phyloP scores from a whole-genome alignment of 2,113 vertebrate genomes.

The Azemiops feae region DNA sequence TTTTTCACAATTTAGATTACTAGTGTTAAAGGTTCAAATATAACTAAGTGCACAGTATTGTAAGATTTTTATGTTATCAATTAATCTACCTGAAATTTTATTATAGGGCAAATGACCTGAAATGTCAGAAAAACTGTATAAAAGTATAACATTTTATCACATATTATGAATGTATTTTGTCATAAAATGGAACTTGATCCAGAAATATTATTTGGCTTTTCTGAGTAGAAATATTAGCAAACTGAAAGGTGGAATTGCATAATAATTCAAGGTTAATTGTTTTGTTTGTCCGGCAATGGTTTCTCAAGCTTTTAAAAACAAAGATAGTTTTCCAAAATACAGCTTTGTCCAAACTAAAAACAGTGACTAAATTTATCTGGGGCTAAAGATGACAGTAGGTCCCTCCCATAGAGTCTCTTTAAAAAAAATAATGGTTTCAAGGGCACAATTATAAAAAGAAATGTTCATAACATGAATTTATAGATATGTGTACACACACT shows the following conservation, averaged over 20 bases:
- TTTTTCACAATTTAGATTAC: background rate
- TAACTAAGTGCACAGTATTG: background rate
- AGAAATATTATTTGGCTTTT: background rate
- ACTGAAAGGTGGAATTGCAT: background rate
- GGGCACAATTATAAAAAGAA: background rate
- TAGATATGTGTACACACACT: background rate
- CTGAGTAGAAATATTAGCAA: background rate
- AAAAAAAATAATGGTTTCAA: background rate
- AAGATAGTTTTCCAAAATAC: slow-evolving; percentile 3
- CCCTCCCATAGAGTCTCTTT: background rate
- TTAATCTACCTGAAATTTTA: background rate
- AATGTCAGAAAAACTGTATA: background rate
- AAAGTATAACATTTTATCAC: background rate
- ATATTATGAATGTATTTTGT: background rate
- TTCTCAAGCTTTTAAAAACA: background rate
- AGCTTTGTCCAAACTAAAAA: background rate
- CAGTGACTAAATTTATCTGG: background rate
- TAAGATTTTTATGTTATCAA: background rate
- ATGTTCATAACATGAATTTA: background rate
- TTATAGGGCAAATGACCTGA: background rate
- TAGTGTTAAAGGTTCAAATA: background rate
- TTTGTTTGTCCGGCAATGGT: background rate
- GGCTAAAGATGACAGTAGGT: background rate
- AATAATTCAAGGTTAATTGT: background rate
- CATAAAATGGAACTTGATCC: background rate